These are phyloP conservation scores for Meghimatium bilineatum DNA, from an alignment of 2,888 invertebrate genomes.

Conservation along the genomic window DNA sequence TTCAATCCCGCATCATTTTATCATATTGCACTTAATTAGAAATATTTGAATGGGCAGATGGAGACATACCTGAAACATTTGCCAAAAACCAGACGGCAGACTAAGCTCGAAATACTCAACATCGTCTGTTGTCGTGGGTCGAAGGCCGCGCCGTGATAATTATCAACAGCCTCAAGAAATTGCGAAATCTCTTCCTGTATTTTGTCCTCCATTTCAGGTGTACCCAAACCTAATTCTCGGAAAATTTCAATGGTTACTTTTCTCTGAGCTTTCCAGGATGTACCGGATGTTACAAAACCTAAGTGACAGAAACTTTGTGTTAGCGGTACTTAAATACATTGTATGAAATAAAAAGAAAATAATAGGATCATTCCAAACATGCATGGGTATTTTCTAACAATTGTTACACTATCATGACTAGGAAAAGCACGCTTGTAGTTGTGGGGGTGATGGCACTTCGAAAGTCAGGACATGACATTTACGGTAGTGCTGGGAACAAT, in stretches of 20 bases:
- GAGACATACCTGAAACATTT: constrained; percentile 18
- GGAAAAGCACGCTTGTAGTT: too few relatives aligned
- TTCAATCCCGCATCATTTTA: too few relatives aligned
- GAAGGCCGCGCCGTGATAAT: neutral
- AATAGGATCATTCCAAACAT: too few relatives aligned
- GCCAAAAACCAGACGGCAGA: constrained; percentile 33
- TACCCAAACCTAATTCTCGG: constrained; percentile 13
- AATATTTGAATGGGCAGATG: too few relatives aligned
- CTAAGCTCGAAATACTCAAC: constrained; percentile 25
- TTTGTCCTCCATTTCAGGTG: constrained; percentile 19
- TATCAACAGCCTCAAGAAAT: neutral
- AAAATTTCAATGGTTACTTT: constrained; percentile 33
- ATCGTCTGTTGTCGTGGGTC: constrained; percentile 4
- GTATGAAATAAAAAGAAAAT: too few relatives aligned
- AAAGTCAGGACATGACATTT: too few relatives aligned
- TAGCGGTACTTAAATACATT: too few relatives aligned
- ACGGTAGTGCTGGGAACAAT: too few relatives aligned
- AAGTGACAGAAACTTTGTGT: neutral
- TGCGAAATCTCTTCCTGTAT: constrained; percentile 25
- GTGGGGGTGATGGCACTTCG: too few relatives aligned
- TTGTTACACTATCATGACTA: too few relatives aligned
- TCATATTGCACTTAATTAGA: too few relatives aligned
- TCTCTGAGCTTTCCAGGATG: constrained; percentile 30
- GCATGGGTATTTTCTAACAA: too few relatives aligned
- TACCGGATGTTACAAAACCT: constrained; percentile 36